Evolutionary conservation across 2,888 invertebrate species (phyloP).

Genomic region (Tipula lateralis): DNA sequence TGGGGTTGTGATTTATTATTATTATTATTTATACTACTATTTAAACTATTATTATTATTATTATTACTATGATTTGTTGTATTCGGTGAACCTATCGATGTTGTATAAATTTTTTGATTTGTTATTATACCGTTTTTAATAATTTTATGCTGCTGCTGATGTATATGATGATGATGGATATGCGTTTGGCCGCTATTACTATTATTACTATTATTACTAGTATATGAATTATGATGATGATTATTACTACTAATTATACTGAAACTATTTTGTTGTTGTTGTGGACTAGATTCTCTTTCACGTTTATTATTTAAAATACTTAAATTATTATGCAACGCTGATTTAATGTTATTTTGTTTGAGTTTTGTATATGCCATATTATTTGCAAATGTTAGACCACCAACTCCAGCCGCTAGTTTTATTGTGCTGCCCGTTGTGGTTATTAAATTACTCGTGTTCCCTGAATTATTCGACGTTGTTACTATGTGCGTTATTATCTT

Average conservation of each 20-base stretch:
- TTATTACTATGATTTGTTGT: constrained; percentile 37
- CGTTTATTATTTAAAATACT: constrained; percentile 28
- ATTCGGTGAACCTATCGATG: constrained; percentile 39
- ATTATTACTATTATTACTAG: constrained; percentile 20
- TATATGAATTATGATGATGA: constrained; percentile 28
- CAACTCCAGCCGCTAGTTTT: constrained; percentile 48
- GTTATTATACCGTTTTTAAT: constrained; percentile 27
- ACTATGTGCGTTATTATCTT: constrained; percentile 39
- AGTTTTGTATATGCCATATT: constrained; percentile 48
- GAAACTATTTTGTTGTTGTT: constrained; percentile 30
- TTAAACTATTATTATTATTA: constrained; percentile 29
- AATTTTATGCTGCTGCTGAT: not conserved
- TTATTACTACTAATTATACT: constrained; percentile 27
- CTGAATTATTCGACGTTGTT: constrained; percentile 41
- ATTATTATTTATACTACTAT: constrained; percentile 32
- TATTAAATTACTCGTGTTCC: constrained; percentile 35
- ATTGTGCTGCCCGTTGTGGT: constrained; percentile 43
- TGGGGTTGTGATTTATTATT: constrained; percentile 31
- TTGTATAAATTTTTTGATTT: constrained; percentile 15
- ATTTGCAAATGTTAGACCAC: constrained; percentile 48
- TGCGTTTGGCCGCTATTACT: not conserved
- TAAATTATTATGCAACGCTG: constrained; percentile 30
- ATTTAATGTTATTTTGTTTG: constrained; percentile 41
- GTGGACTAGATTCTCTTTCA: constrained; percentile 34
- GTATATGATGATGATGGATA: constrained; percentile 7